Evolutionary conservation across 2,888 invertebrate species (phyloP).

Genomic region (Rotaria socialis): DNA sequence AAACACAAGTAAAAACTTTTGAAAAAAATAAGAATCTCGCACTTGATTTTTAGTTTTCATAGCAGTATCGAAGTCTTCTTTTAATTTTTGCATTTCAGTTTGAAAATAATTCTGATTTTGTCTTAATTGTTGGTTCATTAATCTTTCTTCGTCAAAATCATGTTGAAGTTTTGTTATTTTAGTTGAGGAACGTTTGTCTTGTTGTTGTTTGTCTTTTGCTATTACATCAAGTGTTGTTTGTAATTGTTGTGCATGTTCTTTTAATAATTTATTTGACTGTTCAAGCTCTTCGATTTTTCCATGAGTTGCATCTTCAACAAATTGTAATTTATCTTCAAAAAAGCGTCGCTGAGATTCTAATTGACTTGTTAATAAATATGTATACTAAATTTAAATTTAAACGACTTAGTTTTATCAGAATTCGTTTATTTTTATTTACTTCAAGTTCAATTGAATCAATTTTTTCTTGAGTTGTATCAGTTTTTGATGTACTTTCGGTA

Average conservation of each 20-base stretch:
- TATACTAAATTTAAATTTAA: conserved; percentile 65
- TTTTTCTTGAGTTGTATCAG: conserved; percentile 66
- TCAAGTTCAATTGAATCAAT: conserved; percentile 89
- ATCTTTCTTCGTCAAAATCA: conserved; percentile 77
- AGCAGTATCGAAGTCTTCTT: conserved; percentile 54
- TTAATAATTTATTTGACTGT: conserved; percentile 49
- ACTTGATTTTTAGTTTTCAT: conserved; percentile 31
- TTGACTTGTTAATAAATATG: conserved; percentile 87
- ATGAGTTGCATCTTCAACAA: conserved; percentile 56
- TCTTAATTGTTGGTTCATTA: conserved; percentile 73
- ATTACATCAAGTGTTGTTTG: conserved; percentile 60
- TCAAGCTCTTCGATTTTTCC: conserved; percentile 53
- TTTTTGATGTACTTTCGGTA: conserved; percentile 55
- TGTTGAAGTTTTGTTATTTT: conserved; percentile 67
- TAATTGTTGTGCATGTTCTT: conserved; percentile 49
- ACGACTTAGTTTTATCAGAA: not conserved
- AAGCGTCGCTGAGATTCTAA: conserved; percentile 85
- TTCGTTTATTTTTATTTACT: conserved; percentile 50
- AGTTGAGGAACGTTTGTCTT: conserved; percentile 67
- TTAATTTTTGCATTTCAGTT: conserved; percentile 64
- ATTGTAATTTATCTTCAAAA: conserved; percentile 74
- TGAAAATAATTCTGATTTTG: conserved; percentile 71
- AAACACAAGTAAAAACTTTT: not conserved
- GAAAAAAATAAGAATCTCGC: not conserved
- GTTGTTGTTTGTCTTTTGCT: conserved; percentile 67